Percentiles rank a stretch among this genome's conserved stretches.
Evolutionary conservation across 2,888 invertebrate species (phyloP).

Genomic region (Platycheirus albimanus): DNA sequence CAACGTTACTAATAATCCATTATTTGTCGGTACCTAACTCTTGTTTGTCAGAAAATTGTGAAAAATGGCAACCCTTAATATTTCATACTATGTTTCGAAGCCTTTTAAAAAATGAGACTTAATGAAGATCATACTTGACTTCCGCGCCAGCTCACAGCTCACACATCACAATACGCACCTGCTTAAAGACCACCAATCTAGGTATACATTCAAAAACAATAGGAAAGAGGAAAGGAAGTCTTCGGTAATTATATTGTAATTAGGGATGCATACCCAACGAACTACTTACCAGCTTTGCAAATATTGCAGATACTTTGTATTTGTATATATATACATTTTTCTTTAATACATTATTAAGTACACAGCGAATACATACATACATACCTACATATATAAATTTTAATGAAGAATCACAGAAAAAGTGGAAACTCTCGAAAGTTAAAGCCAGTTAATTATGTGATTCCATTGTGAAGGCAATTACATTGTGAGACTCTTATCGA

Average conservation of each 20-base stretch:
- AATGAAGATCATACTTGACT: constrained; percentile 44
- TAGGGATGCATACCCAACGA: constrained; percentile 80
- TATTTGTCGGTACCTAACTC: no score
- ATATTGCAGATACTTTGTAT: constrained; percentile 58
- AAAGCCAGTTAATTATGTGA: constrained; percentile 72
- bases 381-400: neutral
- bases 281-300: constrained; percentile 60
- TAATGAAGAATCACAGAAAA: constrained; percentile 40
- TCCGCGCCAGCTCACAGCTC: no score
- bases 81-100: neutral
- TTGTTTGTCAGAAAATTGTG: no score
- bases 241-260: constrained; percentile 83
- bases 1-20: no score
- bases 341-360: neutral
- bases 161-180: constrained; percentile 56
- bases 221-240: constrained; percentile 76
- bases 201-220: constrained; percentile 28
- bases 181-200: constrained; percentile 45
- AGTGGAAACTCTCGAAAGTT: constrained; percentile 57
- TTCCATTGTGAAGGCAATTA: constrained; percentile 67
- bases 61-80: neutral
- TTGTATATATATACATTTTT: neutral
- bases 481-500: constrained; percentile 63
- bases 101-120: constrained; percentile 1
- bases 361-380: no score